Conservation (phyloP, 1,140 invertebrate genomes). For the Calliphora vicina region DNA sequence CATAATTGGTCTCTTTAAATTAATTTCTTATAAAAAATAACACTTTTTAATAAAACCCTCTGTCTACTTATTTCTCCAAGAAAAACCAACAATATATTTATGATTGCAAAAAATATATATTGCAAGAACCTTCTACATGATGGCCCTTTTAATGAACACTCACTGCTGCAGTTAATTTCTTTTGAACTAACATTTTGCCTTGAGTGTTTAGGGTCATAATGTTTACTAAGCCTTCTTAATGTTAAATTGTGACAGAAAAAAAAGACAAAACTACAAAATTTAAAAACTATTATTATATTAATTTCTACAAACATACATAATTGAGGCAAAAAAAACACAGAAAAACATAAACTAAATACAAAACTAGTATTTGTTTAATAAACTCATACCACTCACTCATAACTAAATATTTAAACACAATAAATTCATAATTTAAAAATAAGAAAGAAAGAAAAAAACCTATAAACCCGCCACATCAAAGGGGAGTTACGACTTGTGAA, state of each 20-base stretch:
- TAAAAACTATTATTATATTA: background rate
- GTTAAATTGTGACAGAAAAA: background rate
- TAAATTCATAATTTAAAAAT: background rate
- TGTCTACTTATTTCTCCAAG: no score
- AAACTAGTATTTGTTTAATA: background rate
- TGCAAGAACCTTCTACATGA: no score
- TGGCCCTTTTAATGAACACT: no score
- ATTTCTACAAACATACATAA: background rate
- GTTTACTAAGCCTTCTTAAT: background rate
- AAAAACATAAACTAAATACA: background rate
- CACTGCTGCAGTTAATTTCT: no score
- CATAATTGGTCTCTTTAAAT: no score
- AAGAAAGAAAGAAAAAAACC: background rate
- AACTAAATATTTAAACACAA: background rate
- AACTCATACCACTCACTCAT: background rate
- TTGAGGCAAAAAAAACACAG: background rate
- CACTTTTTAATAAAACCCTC: no score
- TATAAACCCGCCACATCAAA: background rate
- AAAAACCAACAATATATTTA: no score
- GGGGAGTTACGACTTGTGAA: background rate
- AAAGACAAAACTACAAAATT: background rate
- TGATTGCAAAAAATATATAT: no score
- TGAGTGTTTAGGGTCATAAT: background rate
- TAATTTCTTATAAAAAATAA: no score
- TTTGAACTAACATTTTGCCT: background rate